Percentiles rank a stretch among this genome's conserved stretches.
Evolutionary conservation across 2,113 vertebrate genomes (phyloP).

Genomic region (Istiophorus platypterus): DNA sequence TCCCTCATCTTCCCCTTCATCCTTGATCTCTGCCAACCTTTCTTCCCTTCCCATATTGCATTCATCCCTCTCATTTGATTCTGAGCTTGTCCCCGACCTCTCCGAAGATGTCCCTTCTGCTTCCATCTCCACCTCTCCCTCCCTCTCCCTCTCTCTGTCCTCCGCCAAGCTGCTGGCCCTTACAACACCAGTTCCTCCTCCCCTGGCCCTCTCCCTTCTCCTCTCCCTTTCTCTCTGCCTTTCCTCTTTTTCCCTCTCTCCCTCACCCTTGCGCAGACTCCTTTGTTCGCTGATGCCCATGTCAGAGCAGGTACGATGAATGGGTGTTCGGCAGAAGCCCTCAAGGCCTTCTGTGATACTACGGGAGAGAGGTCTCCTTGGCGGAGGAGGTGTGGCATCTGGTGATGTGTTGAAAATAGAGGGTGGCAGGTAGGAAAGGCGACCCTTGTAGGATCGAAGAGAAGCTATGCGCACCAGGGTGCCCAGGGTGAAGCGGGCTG

Average conservation of each 20-base stretch:
- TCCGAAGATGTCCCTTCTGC: slow-evolving; percentile 62
- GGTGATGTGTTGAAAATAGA: slow-evolving; percentile 70
- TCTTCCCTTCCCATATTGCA: slow-evolving; percentile 54
- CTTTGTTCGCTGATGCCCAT: slow-evolving; percentile 89
- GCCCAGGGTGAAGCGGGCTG: slow-evolving; percentile 91
- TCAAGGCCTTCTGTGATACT: slow-evolving; percentile 87
- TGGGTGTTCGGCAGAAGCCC: slow-evolving; percentile 82
- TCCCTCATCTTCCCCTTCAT: slow-evolving; percentile 69
- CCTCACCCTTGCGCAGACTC: slow-evolving; percentile 81
- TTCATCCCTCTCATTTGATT: slow-evolving; percentile 74
- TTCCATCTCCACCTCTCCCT: slow-evolving; percentile 74
- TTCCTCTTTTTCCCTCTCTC: slow-evolving; percentile 82
- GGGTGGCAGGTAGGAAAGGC: slow-evolving; percentile 91
- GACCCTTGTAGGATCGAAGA: slow-evolving; percentile 91
- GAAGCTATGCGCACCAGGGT: slow-evolving; percentile 89
- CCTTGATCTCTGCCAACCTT: slow-evolving; percentile 60
- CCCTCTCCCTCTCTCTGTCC: slow-evolving; percentile 82
- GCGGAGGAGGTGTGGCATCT: slow-evolving; percentile 73
- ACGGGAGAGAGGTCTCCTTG: slow-evolving; percentile 83
- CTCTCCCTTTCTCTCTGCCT: slow-evolving; percentile 77
- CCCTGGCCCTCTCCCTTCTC: slow-evolving; percentile 78
- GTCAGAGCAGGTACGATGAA: slow-evolving; percentile 92
- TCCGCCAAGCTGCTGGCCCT: slow-evolving; percentile 86
- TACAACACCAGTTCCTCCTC: slow-evolving; percentile 81
- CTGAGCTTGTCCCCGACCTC: slow-evolving; percentile 66